Evolutionary conservation across 2,113 vertebrate species (phyloP), one percentile per base, ranked within the genome.

Genomic region (Chionomys nivalis): DNA sequence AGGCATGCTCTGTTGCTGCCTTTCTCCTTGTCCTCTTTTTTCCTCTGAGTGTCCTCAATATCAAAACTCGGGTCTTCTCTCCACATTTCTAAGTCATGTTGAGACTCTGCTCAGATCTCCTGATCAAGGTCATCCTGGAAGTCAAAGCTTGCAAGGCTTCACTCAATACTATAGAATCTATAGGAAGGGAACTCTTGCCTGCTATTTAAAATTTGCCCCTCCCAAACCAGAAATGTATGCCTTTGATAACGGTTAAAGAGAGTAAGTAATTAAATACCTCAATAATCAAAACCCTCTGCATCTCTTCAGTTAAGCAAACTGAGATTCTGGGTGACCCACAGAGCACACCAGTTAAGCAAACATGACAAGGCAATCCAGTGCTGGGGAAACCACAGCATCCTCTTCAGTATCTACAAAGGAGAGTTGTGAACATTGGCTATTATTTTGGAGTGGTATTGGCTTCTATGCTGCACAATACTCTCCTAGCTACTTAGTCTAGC

Each of bases 21-120:
- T 98, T 98, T 97, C 98, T 97, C 98, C 98, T 98, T 94, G 98
- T 98, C 98, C 97, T 98, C 92, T 97, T 97, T 98, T 98, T 98
- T 97, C 96, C 98, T 98, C 98, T 97, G 98, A 97, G 97, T 97
- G 96, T 98, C 98, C 98, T 98, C 98, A 96, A 96, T 98, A 98
- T 98, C 97, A 98, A 98, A 98, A 97, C 98, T 97, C 89, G 78
- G 72, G 95, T 98, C 96, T 98, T 98, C 73, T 89, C 97, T 97
- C 98, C 97, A 98, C 95, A 97, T 97, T 97, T 98, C 98, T 98
- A 98, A 98, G 98, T 94, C 98, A 97, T 97, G 95, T 96, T 77
- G 92, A 98, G 97, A 98, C 96, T 90, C 86, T 96, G 96, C 97
- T 96, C 96, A 70, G 91, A 98, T 97, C 96, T 98, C 97, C 96